Evolutionary conservation across 2,888 invertebrate genomes (phyloP).

Genomic region (Drosophila borealis): DNA sequence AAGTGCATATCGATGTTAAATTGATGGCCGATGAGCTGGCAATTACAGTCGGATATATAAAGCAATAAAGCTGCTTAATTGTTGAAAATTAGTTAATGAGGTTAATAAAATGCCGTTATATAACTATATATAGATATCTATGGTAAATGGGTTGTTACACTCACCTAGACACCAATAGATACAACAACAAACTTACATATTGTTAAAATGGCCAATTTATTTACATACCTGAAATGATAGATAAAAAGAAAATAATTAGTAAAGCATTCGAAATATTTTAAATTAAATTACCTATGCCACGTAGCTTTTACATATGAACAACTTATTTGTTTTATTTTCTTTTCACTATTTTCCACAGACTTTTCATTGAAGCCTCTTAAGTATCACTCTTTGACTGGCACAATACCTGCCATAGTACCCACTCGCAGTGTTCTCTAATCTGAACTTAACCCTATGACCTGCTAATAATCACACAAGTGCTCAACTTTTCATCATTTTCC

Average conservation of each 20-base stretch:
- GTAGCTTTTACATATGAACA: not conserved
- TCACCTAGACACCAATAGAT: slow-evolving; percentile 4
- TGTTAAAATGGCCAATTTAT: not conserved
- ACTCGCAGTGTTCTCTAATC: slow-evolving; percentile 39
- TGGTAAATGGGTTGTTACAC: slow-evolving; percentile 12
- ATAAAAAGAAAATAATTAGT: slow-evolving; percentile 7
- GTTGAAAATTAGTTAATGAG: slow-evolving; percentile 63
- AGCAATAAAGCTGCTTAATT: slow-evolving; percentile 58
- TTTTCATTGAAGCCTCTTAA: not conserved
- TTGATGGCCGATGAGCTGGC: slow-evolving; percentile 52
- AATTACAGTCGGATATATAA: slow-evolving; percentile 51
- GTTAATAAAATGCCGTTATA: slow-evolving; percentile 32
- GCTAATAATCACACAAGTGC: slow-evolving; percentile 50
- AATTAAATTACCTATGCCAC: not conserved
- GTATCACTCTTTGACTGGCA: not conserved
- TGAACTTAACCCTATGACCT: slow-evolving; percentile 68
- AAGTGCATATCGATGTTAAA: slow-evolving; percentile 71
- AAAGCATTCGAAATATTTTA: not conserved
- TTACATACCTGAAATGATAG: slow-evolving; percentile 50
- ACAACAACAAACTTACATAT: not conserved
- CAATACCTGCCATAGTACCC: not conserved
- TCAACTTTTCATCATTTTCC: slow-evolving; percentile 9
- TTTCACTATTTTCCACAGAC: not conserved
- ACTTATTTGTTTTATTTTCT: not conserved
- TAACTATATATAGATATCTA: slow-evolving; percentile 1